Conservation (phyloP, 2,797 vertebrate genomes). For the Pterois miles region DNA sequence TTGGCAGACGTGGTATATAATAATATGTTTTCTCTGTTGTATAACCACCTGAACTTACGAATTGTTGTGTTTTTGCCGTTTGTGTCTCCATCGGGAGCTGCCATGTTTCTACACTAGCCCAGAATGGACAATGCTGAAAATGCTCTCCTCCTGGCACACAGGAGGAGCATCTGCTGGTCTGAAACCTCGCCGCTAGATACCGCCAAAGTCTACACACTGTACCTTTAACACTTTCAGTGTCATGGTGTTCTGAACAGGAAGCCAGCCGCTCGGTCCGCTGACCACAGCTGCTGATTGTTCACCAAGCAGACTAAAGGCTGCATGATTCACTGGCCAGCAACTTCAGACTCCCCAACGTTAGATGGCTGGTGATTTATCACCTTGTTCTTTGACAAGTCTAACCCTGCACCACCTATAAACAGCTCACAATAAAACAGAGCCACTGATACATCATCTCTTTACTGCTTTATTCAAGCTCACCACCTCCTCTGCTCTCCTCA, state of each 20-base stretch:
- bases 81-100: too few species aligned
- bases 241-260: not conserved
- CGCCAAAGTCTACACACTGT: too few species aligned
- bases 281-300: too few species aligned
- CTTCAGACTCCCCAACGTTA: not conserved
- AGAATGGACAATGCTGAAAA: too few species aligned
- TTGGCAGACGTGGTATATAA: too few species aligned
- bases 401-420: not conserved
- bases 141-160: too few species aligned
- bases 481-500: not conserved
- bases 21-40: too few species aligned
- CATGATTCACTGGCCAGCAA: not conserved
- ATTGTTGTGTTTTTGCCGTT: too few species aligned
- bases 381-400: not conserved
- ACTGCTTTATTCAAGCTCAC: not conserved
- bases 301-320: not conserved
- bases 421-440: not conserved
- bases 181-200: too few species aligned
- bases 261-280: not conserved
- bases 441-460: slow-evolving; percentile 4
- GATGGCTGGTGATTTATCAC: not conserved
- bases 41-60: too few species aligned
- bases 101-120: too few species aligned
- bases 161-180: too few species aligned
- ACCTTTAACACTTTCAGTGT: not conserved